Evolutionary conservation across 2,888 invertebrate genomes (phyloP).

Genomic region (Melitaea athalia): DNA sequence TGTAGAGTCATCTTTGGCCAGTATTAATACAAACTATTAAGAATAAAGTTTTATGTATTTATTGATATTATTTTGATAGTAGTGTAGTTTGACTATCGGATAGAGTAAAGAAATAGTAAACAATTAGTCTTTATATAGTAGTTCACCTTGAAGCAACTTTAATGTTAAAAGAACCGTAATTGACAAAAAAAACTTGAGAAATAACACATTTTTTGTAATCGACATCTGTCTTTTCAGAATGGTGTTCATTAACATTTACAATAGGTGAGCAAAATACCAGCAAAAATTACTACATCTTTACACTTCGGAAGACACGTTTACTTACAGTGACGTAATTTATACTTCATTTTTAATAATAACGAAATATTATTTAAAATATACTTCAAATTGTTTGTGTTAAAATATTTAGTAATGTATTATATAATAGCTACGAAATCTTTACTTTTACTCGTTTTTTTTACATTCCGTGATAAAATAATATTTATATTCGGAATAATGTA

Average conservation of each 20-base stretch:
- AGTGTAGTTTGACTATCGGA: neutral
- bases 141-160: conserved; percentile 15
- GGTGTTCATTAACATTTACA: neutral
- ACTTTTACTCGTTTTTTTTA: neutral
- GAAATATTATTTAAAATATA: neutral
- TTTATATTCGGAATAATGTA: conserved; percentile 4
- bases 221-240: conserved; percentile 7
- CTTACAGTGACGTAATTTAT: neutral
- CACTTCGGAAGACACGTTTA: neutral
- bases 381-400: neutral
- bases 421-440: neutral
- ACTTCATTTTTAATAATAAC: neutral
- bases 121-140: conserved; percentile 4
- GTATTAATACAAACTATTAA: conserved; percentile 34
- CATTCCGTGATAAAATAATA: neutral
- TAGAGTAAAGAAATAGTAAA: neutral
- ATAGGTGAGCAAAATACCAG: neutral
- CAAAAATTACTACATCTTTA: neutral
- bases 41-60: conserved; percentile 11
- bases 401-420: neutral
- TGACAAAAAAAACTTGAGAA: neutral
- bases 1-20: conserved; percentile 36
- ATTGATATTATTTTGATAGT: neutral
- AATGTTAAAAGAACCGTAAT: neutral
- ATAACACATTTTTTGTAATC: neutral